Conservation (phyloP, 2,113 vertebrate genomes). For the Clarias macrocephalus region DNA sequence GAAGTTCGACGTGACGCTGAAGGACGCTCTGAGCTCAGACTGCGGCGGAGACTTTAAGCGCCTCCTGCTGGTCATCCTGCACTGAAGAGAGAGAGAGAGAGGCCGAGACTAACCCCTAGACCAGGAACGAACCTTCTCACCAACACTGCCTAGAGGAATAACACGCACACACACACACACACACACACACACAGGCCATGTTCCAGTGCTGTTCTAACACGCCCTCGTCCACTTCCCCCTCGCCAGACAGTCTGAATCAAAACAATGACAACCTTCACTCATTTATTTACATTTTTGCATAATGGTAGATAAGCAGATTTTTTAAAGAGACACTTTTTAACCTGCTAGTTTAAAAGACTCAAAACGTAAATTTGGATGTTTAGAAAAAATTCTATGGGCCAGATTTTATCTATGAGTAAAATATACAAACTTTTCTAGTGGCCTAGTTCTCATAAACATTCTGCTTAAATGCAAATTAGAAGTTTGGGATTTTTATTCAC, state of each 20-base stretch:
- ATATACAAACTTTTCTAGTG: neutral
- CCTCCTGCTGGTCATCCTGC: constrained; percentile 74
- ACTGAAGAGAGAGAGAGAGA: constrained; percentile 57
- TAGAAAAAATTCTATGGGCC: neutral
- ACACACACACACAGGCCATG: neutral
- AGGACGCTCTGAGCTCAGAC: constrained; percentile 72
- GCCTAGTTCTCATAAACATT: neutral
- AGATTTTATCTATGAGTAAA: neutral
- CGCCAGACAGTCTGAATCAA: neutral
- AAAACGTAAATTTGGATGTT: neutral
- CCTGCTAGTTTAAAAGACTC: neutral
- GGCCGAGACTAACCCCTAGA: neutral
- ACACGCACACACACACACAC: neutral
- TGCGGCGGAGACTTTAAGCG: constrained; percentile 77
- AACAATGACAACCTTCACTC: neutral
- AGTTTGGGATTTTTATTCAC: neutral
- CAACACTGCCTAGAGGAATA: constrained; percentile 33
- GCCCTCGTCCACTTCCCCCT: neutral
- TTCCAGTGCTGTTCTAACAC: neutral
- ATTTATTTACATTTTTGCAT: neutral
- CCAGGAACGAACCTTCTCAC: constrained; percentile 21
- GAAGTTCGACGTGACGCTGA: constrained; percentile 76
- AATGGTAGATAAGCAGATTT: neutral
- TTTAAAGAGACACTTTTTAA: neutral
- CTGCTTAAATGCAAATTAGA: neutral